phyloP scores from a whole-genome alignment of 1,140 invertebrate genomes.

The Ladona fulva region DNA sequence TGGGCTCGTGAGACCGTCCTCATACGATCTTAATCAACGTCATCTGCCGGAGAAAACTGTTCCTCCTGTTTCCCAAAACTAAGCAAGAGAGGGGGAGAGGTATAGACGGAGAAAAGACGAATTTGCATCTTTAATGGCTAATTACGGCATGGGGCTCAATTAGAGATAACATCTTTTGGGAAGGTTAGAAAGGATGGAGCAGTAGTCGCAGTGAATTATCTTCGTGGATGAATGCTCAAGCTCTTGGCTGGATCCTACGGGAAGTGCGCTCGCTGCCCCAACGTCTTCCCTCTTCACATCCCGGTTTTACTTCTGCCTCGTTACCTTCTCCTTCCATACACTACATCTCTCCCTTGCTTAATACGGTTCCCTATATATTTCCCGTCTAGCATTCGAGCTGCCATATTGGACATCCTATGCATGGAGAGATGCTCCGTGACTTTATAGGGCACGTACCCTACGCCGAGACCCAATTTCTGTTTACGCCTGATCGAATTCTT shows the following conservation, averaged over 20 bases:
- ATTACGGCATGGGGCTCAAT: neutral
- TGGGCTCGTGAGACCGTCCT: no score
- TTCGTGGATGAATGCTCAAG: conserved; percentile 1
- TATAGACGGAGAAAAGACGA: neutral
- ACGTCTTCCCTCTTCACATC: neutral
- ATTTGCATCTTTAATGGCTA: neutral
- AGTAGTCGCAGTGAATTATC: neutral
- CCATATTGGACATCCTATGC: no score
- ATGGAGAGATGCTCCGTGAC: no score
- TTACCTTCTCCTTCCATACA: neutral
- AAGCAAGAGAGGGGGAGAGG: no score
- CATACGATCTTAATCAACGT: no score
- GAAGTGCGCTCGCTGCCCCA: neutral
- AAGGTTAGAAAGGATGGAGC: neutral
- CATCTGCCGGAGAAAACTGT: no score
- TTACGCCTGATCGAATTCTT: no score
- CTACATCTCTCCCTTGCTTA: neutral
- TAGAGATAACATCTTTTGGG: conserved; percentile 1
- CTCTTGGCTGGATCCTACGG: neutral
- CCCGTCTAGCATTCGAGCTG: no score
- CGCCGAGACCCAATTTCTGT: no score
- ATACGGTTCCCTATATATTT: neutral
- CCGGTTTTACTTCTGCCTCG: neutral
- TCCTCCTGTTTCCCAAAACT: no score
- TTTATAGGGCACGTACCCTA: no score